Conservation (phyloP, 2,888 invertebrate genomes). For the Cephus pygmeus region DNA sequence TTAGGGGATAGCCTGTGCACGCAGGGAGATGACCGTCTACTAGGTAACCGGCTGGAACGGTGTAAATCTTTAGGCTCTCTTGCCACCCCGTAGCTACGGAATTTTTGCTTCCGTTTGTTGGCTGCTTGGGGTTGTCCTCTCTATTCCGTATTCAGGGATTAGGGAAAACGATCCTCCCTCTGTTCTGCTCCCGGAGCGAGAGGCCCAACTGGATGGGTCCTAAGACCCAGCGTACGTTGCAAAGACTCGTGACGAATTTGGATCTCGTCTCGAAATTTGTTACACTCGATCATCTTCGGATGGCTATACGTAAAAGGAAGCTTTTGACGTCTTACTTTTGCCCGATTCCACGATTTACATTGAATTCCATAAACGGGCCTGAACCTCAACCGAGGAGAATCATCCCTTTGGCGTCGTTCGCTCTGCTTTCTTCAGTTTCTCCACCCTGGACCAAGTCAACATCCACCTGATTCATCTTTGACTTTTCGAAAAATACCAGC, state of each 20-base stretch:
- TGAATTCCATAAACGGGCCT: constrained; percentile 16
- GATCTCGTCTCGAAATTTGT: constrained; percentile 46
- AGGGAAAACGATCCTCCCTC: constrained; percentile 39
- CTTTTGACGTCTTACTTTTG: constrained; percentile 32
- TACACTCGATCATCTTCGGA: constrained; percentile 48
- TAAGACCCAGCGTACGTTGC: constrained; percentile 24
- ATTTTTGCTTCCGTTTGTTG: constrained; percentile 37
- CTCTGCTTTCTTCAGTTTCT: not conserved
- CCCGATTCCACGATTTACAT: constrained; percentile 16
- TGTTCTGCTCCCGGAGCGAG: constrained; percentile 12
- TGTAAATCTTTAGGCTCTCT: constrained; percentile 50
- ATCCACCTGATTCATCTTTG: not conserved
- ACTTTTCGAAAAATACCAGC: constrained; percentile 12
- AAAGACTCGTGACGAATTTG: constrained; percentile 56
- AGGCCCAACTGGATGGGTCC: constrained; percentile 23
- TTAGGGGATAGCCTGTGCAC: constrained; percentile 33
- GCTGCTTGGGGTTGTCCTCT: constrained; percentile 24
- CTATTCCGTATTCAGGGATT: constrained; percentile 34
- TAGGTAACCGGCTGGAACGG: constrained; percentile 52
- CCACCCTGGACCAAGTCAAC: not conserved
- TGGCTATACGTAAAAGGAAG: constrained; percentile 12
- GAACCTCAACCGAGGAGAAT: not conserved
- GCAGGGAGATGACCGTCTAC: constrained; percentile 22
- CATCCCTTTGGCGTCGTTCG: not conserved
- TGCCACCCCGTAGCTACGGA: constrained; percentile 26